Evolutionary conservation across 2,113 vertebrate genomes (phyloP), one percentile per base, ranked within the genome.

Genomic region (Heterotis niloticus): DNA sequence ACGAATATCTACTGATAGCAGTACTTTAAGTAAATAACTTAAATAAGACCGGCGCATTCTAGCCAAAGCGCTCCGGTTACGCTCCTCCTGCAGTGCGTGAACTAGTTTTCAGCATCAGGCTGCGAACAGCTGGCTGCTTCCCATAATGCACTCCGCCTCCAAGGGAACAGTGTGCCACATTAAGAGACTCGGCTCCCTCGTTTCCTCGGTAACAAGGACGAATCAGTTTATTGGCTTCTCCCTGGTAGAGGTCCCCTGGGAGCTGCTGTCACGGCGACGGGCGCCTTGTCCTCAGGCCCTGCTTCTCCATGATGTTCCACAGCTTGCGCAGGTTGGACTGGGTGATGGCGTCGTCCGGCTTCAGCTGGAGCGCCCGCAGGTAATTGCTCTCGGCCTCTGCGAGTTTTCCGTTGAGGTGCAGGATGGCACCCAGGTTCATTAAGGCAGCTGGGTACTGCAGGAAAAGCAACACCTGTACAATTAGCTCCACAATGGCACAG

Each of bases 281-380:
- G 88, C 94, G 94, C 5, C 85, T 93, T 77, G 95, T 98, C 91
- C 92, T 96, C 88, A 98, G 88, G 87, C 98, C 96, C 92, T 98
- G 96, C 81, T 99, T 99, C 88, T 98, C 96, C 96, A 99, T 99
- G 89, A 99, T 98, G 90, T 99, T 99, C 96, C 96, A 97, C 78
- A 99, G 89, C 87, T 99, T 99, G 75, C 96, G 96, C 83, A 99
- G 91, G 85, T 99, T 99, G 79, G 98, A 99, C 88, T 98, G 98
- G 9, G 98, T 99, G 90, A 99, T 99, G 88, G 92, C 86, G 79
- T 99, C 97, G 28, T 99, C 96, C 0, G 97, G 97, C 82, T 99
- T 99, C 84, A 98, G 94, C 78, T 93, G 95, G 80, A 99, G 94
- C 12, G 98, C 98, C 85, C 92, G 89, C 83, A 99, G 95, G 90